Evolutionary conservation across 1,140 invertebrate species (phyloP).

Genomic region (Drosophila kepulauana): DNA sequence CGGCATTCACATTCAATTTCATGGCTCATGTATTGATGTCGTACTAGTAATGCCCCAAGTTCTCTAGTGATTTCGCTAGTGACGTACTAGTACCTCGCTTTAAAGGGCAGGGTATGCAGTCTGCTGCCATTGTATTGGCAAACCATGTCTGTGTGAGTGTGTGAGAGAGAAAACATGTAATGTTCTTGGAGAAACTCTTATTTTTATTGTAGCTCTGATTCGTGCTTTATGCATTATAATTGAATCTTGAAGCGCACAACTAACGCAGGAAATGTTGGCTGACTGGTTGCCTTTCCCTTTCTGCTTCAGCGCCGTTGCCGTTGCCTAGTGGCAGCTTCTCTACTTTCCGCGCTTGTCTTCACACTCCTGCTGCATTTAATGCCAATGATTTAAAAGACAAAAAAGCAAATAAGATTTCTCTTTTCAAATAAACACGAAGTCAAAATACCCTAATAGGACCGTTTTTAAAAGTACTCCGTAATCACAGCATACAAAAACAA

Average conservation of each 20-base stretch:
- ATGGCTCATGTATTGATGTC: too few species aligned
- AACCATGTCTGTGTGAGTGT: conserved; percentile 1
- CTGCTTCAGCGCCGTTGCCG: conserved; percentile 6
- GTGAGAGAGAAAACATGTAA: conserved; percentile 17
- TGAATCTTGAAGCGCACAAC: conserved; percentile 82
- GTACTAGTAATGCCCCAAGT: too few species aligned
- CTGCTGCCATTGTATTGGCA: conserved; percentile 28
- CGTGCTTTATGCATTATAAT: conserved; percentile 84
- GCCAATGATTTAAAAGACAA: conserved; percentile 74
- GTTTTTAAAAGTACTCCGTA: too few species aligned
- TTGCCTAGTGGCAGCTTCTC: conserved; percentile 46
- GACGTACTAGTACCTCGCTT: too few species aligned
- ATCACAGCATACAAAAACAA: too few species aligned
- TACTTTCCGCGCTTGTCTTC: conserved; percentile 2
- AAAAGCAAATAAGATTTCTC: conserved; percentile 6
- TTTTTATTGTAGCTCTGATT: conserved; percentile 83
- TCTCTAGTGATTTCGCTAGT: too few species aligned
- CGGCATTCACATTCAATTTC: too few species aligned
- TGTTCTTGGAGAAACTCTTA: conserved; percentile 51
- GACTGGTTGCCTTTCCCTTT: conserved; percentile 61
- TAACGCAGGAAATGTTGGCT: conserved; percentile 80
- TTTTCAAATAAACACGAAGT: too few species aligned
- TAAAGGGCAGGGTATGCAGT: too few species aligned
- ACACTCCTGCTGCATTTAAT: conserved; percentile 78
- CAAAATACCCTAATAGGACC: too few species aligned